Conservation (phyloP, 2,888 invertebrate genomes). For the Chirona hameri region DNA sequence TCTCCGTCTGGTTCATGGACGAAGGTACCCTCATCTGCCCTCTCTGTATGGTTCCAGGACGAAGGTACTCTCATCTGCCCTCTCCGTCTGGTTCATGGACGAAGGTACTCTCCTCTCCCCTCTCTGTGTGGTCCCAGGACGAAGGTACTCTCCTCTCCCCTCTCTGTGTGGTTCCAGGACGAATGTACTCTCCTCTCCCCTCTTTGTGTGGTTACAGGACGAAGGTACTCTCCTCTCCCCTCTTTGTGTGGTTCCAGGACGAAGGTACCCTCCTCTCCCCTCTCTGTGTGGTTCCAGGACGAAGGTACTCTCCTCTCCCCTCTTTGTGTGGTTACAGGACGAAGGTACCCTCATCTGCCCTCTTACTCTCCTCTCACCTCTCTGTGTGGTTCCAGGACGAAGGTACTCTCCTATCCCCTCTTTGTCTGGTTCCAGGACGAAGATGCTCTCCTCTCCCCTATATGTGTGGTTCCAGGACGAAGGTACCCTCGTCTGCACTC, state of each 20-base stretch:
- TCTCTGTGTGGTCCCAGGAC: slow-evolving; percentile 92
- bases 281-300: slow-evolving; percentile 92
- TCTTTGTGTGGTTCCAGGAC: too few species aligned
- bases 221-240: not conserved
- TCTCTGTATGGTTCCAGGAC: too few species aligned
- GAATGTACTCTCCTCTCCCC: not conserved
- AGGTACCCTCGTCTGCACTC: not conserved
- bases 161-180: too few species aligned
- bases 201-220: not conserved
- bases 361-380: not conserved
- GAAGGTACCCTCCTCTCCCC: too few species aligned
- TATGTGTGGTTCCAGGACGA: too few species aligned
- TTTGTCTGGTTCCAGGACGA: slow-evolving; percentile 91
- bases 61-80: too few species aligned
- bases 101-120: slow-evolving; percentile 36
- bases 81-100: not conserved
- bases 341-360: too few species aligned
- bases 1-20: slow-evolving; percentile 92
- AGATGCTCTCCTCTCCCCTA: slow-evolving; percentile 46
- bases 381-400: not conserved
- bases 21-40: slow-evolving; percentile 51
- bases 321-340: too few species aligned
- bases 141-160: slow-evolving; percentile 51
- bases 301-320: slow-evolving; percentile 51
- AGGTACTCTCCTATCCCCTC: slow-evolving; percentile 47